Percentiles rank a stretch among this genome's conserved stretches.
Conservation (phyloP, 2,113 vertebrate species). For the Megaceryle torquata region DNA sequence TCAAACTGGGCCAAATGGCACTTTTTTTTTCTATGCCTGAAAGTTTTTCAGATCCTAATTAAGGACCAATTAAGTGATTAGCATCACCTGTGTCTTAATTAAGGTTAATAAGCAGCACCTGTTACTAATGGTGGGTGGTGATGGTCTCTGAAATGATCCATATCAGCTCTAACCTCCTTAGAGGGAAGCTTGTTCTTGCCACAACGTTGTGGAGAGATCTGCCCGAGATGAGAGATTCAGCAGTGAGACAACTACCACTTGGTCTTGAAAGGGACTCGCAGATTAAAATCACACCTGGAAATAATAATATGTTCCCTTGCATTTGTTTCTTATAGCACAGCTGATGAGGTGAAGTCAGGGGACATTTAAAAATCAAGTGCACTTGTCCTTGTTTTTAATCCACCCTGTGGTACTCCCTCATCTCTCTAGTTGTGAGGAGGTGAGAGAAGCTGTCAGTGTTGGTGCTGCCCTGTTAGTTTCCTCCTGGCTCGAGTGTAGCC, state of each 20-base stretch:
- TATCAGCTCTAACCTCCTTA: neutral
- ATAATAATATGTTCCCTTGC: rapidly evolving
- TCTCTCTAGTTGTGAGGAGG: neutral
- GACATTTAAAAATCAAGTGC: neutral
- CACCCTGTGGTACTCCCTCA: rapidly evolving
- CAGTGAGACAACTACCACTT: neutral
- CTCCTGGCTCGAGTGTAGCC: neutral
- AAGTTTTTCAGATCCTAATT: neutral
- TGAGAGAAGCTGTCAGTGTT: neutral
- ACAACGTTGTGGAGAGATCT: neutral
- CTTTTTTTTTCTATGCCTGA: neutral
- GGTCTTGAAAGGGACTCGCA: neutral
- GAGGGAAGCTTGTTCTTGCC: neutral
- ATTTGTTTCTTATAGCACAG: neutral
- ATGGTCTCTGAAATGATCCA: neutral
- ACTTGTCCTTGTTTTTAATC: neutral
- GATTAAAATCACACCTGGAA: neutral
- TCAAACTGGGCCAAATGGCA: neutral
- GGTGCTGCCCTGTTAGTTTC: neutral
- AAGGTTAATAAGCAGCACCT: neutral
- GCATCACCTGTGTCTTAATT: neutral
- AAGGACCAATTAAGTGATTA: neutral
- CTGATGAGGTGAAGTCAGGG: neutral
- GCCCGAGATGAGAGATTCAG: neutral
- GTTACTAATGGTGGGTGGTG: neutral